These are phyloP conservation scores for Drosophila pseudoananassae DNA, from an alignment of 1,140 invertebrate species.

Conservation along the genomic window DNA sequence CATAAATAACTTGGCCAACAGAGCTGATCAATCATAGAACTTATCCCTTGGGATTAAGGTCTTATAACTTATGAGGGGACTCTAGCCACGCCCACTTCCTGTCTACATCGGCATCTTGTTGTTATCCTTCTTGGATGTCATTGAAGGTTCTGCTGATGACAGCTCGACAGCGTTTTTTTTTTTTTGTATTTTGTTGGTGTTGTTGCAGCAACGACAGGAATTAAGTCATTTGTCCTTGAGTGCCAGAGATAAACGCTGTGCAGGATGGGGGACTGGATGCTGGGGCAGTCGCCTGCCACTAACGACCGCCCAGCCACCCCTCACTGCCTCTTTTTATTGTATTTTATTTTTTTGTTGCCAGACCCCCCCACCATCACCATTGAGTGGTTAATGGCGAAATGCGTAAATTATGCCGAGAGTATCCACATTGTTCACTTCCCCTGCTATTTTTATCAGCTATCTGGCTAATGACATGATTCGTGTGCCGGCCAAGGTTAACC, in stretches of 20 bases:
- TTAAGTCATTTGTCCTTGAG: slow-evolving; percentile 82
- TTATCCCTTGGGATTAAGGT: slow-evolving; percentile 28
- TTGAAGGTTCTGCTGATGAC: slow-evolving; percentile 44
- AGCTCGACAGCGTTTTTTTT: slow-evolving; percentile 53
- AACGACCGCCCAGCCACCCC: slow-evolving; percentile 35
- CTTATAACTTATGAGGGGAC: slow-evolving; percentile 32
- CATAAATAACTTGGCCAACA: slow-evolving; percentile 11
- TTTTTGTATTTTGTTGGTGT: slow-evolving; percentile 31
- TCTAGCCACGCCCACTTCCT: slow-evolving; percentile 22
- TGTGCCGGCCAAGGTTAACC: slow-evolving; percentile 51
- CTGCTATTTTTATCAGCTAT: slow-evolving; percentile 1
- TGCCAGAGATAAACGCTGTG: slow-evolving; percentile 64
- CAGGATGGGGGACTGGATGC: slow-evolving; percentile 7
- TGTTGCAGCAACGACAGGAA: slow-evolving; percentile 67
- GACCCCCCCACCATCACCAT: slow-evolving; percentile 26
- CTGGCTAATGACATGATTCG: slow-evolving; percentile 63
- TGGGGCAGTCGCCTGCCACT: slow-evolving; percentile 20
- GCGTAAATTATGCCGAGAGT: slow-evolving; percentile 80
- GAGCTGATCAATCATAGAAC: slow-evolving; percentile 19
- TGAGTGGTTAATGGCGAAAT: slow-evolving; percentile 80
- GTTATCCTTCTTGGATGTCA: too few species aligned
- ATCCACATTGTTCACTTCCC: slow-evolving; percentile 62
- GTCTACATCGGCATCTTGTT: not conserved
- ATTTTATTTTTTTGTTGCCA: slow-evolving; percentile 2
- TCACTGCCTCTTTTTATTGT: slow-evolving; percentile 9